phyloP scores from a whole-genome alignment of 2,888 invertebrate species.

The Cheilosia impressa region DNA sequence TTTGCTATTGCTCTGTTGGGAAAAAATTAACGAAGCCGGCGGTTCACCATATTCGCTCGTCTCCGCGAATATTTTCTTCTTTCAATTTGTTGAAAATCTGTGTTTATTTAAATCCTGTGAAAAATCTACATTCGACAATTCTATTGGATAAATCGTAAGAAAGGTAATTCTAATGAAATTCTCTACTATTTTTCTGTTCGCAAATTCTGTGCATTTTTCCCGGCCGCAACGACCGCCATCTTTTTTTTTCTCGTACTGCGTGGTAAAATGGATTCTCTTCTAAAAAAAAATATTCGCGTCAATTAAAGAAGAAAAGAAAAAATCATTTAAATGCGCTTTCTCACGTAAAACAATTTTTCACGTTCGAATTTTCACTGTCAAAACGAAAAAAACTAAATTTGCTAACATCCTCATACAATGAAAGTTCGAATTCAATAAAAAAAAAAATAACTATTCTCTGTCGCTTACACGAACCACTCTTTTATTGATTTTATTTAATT shows the following conservation, averaged over 20 bases:
- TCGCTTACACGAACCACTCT: constrained; percentile 68
- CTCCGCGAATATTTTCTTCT: constrained; percentile 45
- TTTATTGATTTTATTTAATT: constrained; percentile 74
- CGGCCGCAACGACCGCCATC: constrained; percentile 65
- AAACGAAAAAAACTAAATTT: not conserved
- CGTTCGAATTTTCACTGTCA: constrained; percentile 74
- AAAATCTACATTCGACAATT: not conserved
- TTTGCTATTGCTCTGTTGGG: constrained; percentile 84
- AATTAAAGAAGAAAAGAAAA: not conserved
- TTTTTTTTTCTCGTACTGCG: constrained; percentile 69
- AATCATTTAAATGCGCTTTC: constrained; percentile 18
- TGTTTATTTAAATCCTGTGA: constrained; percentile 17
- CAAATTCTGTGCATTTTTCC: constrained; percentile 53
- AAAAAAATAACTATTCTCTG: constrained; percentile 42
- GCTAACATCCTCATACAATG: constrained; percentile 37
- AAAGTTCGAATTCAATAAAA: constrained; percentile 63
- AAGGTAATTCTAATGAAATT: constrained; percentile 48
- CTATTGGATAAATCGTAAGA: constrained; percentile 31
- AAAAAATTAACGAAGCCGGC: constrained; percentile 58
- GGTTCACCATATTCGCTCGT: constrained; percentile 45
- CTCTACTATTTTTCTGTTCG: constrained; percentile 1
- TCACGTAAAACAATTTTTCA: constrained; percentile 26
- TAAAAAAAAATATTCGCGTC: constrained; percentile 37
- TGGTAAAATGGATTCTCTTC: constrained; percentile 46
- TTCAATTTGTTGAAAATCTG: constrained; percentile 21